A percentile compares a stretch with the other conserved stretches of the same genome.
phyloP scores from a whole-genome alignment of 2,113 vertebrate species.

The Marmota monax region DNA sequence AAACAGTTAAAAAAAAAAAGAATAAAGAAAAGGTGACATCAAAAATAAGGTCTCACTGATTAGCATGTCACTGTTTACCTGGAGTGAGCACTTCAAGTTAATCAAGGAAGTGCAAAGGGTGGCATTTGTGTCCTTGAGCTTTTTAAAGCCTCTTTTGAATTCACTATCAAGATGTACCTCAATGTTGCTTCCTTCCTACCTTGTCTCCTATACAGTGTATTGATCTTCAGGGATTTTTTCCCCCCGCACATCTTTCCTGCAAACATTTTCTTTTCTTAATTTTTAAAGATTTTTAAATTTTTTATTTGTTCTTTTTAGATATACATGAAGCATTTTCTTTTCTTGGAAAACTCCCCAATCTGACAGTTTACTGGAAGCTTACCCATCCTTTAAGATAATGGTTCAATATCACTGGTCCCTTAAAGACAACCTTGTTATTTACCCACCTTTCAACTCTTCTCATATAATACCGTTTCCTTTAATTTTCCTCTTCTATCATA shows the following conservation, averaged over 20 bases:
- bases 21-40: slow-evolving; percentile 48
- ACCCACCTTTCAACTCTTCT: not conserved
- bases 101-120: slow-evolving; percentile 38
- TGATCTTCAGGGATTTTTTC: not conserved
- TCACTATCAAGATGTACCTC: not conserved
- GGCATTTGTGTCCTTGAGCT: slow-evolving; percentile 16
- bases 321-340: not conserved
- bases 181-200: not conserved
- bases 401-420: not conserved
- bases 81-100: slow-evolving; percentile 45
- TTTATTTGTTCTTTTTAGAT: no score
- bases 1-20: not conserved
- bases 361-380: not conserved
- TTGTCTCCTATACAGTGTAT: not conserved
- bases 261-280: no score
- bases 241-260: not conserved
- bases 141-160: slow-evolving; percentile 35
- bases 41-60: slow-evolving; percentile 27
- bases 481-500: not conserved
- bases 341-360: not conserved
- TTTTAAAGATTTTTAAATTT: no score
- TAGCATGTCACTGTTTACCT: slow-evolving; percentile 46
- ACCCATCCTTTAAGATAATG: not conserved
- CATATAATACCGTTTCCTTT: not conserved
- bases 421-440: not conserved